Evolutionary conservation across 37 sponge, comb jelly and placozoan genomes (phyloP).

Genomic region (Halichondria panicea): DNA sequence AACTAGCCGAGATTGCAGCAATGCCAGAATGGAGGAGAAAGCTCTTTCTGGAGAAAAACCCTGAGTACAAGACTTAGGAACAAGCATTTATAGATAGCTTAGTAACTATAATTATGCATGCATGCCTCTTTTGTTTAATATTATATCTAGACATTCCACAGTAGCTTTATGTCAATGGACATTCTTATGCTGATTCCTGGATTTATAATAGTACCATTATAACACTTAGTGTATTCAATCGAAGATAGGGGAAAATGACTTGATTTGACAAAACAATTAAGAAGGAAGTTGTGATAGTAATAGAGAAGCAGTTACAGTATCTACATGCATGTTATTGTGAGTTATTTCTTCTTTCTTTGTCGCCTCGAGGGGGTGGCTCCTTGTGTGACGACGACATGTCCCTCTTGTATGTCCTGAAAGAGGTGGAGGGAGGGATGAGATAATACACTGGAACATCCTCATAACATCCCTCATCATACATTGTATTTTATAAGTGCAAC

Average conservation of each 20-base stretch:
- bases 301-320: not conserved
- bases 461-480: no score
- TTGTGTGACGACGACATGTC: conserved; percentile 63
- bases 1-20: conserved; percentile 58
- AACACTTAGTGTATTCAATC: no score
- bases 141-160: no score
- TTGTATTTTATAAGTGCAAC: no score
- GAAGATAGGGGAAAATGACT: no score
- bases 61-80: conserved; percentile 16
- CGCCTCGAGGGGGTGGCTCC: not conserved
- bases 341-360: not conserved
- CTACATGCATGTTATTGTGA: not conserved
- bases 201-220: no score
- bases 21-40: conserved; percentile 90
- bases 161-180: no score
- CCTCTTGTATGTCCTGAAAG: conserved; percentile 59
- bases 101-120: no score
- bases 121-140: no score
- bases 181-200: no score
- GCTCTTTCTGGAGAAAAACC: conserved; percentile 68
- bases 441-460: not conserved
- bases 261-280: no score
- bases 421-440: not conserved
- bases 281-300: no score
- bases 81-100: not conserved